A percentile compares a stretch with the other conserved stretches of the same genome.
phyloP scores from a whole-genome alignment of 1,140 invertebrate genomes.

The Centruroides vittatus region DNA sequence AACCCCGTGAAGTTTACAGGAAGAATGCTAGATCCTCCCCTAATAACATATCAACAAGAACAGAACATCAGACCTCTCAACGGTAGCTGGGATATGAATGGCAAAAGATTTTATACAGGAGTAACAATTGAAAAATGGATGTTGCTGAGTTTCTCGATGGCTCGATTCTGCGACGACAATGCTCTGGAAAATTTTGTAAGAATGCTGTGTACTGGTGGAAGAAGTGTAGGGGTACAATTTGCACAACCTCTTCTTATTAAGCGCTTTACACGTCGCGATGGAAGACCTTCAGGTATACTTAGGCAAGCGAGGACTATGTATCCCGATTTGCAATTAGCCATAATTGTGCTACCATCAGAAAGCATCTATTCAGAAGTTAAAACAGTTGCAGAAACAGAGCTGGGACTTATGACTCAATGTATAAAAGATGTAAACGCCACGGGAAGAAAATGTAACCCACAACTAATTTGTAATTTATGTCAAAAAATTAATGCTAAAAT shows the following conservation, averaged over 20 bases:
- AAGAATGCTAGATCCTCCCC: neutral
- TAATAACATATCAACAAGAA: neutral
- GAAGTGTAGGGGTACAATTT: too few relatives aligned
- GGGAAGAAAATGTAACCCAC: constrained; percentile 20
- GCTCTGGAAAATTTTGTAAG: too few relatives aligned
- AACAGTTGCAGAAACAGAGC: constrained; percentile 50
- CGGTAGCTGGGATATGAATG: constrained; percentile 9
- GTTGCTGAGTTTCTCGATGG: neutral
- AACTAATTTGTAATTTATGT: too few relatives aligned
- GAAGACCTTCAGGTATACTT: too few relatives aligned
- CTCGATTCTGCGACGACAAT: too few relatives aligned
- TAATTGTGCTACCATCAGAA: too few relatives aligned
- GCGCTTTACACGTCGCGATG: too few relatives aligned
- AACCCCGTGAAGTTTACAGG: neutral
- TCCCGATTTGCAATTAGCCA: too few relatives aligned
- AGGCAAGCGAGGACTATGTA: too few relatives aligned
- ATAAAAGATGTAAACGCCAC: constrained; percentile 44
- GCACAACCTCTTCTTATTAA: too few relatives aligned
- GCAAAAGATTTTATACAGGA: neutral
- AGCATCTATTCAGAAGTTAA: constrained; percentile 38
- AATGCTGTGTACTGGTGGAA: too few relatives aligned
- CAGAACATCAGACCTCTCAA: neutral
- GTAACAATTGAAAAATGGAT: constrained; percentile 4
- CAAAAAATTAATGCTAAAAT: too few relatives aligned
- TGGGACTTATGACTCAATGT: constrained; percentile 68